A percentile compares a stretch with the other conserved stretches of the same genome.
Evolutionary conservation across 2,888 invertebrate genomes (phyloP).

Genomic region (Dryocosmus kuriphilus): DNA sequence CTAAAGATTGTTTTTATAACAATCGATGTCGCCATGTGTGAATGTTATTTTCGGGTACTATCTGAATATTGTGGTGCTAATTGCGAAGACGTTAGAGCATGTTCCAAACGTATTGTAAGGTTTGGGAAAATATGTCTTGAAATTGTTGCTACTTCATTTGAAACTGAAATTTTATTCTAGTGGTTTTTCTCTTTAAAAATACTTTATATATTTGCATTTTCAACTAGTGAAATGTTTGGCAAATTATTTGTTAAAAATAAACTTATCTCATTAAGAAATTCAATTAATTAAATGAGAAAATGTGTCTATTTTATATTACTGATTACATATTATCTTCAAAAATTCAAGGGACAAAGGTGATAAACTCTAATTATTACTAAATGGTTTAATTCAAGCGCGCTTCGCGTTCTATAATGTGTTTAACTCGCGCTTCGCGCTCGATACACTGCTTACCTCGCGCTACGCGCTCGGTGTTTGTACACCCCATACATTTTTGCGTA

Average conservation of each 20-base stretch:
- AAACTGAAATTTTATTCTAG: background rate
- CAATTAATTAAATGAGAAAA: slow-evolving; percentile 5
- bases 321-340: background rate
- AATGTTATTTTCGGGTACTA: background rate
- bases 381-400: background rate
- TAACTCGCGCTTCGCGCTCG: too few relatives aligned
- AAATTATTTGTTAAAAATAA: background rate
- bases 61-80: slow-evolving; percentile 25
- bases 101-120: too few relatives aligned
- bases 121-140: slow-evolving; percentile 7
- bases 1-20: background rate
- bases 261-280: background rate
- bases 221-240: background rate
- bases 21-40: background rate
- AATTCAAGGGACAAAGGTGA: background rate
- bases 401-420: too few relatives aligned
- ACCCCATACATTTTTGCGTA: too few relatives aligned
- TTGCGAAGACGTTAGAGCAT: background rate
- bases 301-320: slow-evolving; percentile 22
- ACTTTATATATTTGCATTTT: background rate
- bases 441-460: too few relatives aligned
- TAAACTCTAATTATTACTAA: background rate
- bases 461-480: too few relatives aligned
- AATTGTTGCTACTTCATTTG: background rate
- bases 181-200: background rate